Base-by-base conservation (phyloP, 2,888 invertebrate species). In the Macropis europaea region DNA sequence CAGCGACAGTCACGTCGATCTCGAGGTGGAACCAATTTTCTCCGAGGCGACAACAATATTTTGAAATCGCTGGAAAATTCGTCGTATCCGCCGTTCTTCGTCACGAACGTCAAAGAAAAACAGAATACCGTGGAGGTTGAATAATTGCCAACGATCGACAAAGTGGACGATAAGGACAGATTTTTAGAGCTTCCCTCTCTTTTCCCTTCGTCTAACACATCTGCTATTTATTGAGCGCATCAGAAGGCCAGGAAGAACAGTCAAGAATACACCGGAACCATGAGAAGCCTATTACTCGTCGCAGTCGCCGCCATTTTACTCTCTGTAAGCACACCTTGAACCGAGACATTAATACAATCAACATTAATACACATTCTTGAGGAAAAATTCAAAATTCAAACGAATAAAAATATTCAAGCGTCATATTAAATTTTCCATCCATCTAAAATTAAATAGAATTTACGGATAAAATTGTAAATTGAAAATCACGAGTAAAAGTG, bases 281-380 rank as follows among this genome's bases (percentile, higher is more conserved):
- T 71, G 70, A 71, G 68, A 48, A 11, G 28, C 22, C 26, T 56
- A 6, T 3, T 56, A 0, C 24, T 56, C 15, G 2, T 30, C 9
- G 32, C 9, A 19, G 22, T 43, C 5, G 17, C 26, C 32, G 50
- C 48, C 28, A 2, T 69, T 0, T 24, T 45, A n/a, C 32, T 69
- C 6, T n/a, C 57, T 1, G 69, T 69, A 66, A 69, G 69, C 30
- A 15, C 6, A 30, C n/a, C n/a, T n/a, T n/a, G n/a, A n/a, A n/a
- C n/a, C n/a, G n/a, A n/a, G n/a, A n/a, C n/a, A n/a, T n/a, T n/a
- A n/a, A n/a, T n/a, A n/a, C n/a, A n/a, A n/a, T n/a, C n/a, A n/a
- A n/a, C n/a, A n/a, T n/a, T n/a, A n/a, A n/a, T n/a, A n/a, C n/a
- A n/a, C n/a, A n/a, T n/a, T n/a, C n/a, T n/a, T n/a, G n/a, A n/a